phyloP scores from a whole-genome alignment of 1,140 invertebrate genomes.

The Nasonia giraulti region DNA sequence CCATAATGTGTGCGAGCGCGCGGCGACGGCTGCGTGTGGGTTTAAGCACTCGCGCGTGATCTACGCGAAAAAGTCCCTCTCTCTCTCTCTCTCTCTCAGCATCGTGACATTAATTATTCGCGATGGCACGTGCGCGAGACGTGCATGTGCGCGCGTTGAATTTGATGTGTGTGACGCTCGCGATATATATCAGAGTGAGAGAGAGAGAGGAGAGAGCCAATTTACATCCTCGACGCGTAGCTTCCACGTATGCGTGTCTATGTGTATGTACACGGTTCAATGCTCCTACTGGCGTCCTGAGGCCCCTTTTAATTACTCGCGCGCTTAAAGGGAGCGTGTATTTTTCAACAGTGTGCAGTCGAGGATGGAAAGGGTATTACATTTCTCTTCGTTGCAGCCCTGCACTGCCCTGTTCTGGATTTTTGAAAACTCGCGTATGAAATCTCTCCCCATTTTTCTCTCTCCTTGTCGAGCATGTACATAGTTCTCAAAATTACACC shows the following conservation, averaged over 20 bases:
- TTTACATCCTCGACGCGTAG: constrained; percentile 20
- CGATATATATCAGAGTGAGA: background rate
- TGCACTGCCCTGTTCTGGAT: too few relatives aligned
- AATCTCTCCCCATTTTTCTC: too few relatives aligned
- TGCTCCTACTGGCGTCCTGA: background rate
- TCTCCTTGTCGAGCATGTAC: too few relatives aligned
- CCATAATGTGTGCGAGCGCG: background rate
- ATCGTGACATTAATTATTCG: constrained; percentile 40
- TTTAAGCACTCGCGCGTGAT: constrained; percentile 6
- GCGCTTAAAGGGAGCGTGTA: background rate
- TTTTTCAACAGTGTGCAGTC: too few relatives aligned
- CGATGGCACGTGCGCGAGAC: constrained; percentile 27
- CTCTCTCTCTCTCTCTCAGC: constrained; percentile 3
- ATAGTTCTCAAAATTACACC: too few relatives aligned
- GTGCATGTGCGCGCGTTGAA: background rate
- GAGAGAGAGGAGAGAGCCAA: background rate
- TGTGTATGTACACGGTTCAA: background rate
- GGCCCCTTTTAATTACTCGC: constrained; percentile 9
- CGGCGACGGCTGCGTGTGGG: background rate
- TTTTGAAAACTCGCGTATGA: too few relatives aligned
- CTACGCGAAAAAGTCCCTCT: constrained; percentile 25
- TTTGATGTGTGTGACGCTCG: constrained; percentile 8
- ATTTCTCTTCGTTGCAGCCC: too few relatives aligned
- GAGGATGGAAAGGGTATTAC: too few relatives aligned
- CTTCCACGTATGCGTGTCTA: background rate